phyloP scores from a whole-genome alignment of 2,113 vertebrate genomes.

The Mastomys coucha region DNA sequence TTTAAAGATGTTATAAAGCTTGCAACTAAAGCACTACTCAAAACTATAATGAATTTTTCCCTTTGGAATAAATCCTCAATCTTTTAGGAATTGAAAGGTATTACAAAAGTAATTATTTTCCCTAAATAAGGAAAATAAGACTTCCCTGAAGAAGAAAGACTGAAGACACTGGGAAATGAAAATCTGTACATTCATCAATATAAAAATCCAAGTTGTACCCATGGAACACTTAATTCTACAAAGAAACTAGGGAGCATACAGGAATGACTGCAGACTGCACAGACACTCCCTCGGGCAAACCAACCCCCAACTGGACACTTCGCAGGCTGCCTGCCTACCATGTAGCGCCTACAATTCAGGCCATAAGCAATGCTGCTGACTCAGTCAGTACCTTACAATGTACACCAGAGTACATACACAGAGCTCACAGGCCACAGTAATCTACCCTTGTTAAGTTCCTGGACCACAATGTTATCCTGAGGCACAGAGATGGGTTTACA shows the following conservation, averaged over 20 bases:
- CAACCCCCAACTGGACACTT: not conserved
- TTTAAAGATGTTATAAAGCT: constrained; percentile 32
- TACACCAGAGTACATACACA: not conserved
- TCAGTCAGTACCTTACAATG: not conserved
- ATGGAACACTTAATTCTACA: not conserved
- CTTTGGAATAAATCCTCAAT: constrained; percentile 12
- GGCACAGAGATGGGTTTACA: not conserved
- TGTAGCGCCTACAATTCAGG: not conserved
- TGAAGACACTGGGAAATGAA: not conserved
- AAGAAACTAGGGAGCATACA: not conserved
- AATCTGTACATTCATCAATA: not conserved
- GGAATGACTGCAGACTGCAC: not conserved
- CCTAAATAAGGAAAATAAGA: not conserved
- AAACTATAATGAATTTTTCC: not conserved
- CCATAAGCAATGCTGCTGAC: not conserved
- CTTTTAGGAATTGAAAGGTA: constrained; percentile 17
- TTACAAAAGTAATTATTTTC: constrained; percentile 45
- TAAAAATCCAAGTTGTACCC: not conserved
- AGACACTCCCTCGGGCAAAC: not conserved
- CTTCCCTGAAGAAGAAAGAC: not conserved
- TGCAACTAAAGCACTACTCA: not conserved
- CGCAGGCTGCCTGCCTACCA: not conserved
- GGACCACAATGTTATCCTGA: not conserved
- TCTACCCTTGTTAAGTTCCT: not conserved
- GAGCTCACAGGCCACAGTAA: not conserved